These are phyloP conservation scores for Sardina pilchardus DNA, from an alignment of 2,113 vertebrate genomes.

Conservation along the genomic window DNA sequence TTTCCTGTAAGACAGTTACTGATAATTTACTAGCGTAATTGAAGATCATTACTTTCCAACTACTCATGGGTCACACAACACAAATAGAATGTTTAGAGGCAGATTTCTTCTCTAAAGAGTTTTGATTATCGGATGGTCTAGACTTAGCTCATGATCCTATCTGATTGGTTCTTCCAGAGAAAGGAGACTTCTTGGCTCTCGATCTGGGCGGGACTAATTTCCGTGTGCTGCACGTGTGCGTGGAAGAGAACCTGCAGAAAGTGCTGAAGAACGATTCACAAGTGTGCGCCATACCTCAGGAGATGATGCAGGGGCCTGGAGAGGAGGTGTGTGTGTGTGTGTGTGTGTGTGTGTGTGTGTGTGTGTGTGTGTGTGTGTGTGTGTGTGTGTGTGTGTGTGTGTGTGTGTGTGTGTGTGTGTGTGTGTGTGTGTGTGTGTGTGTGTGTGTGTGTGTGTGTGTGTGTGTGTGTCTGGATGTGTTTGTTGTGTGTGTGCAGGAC, in stretches of 20 bases:
- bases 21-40: not conserved
- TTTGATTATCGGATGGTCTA: not conserved
- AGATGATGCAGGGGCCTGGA: slow-evolving; percentile 72
- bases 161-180: slow-evolving; percentile 67
- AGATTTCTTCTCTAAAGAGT: not conserved
- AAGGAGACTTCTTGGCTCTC: slow-evolving; percentile 80
- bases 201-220: slow-evolving; percentile 89
- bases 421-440: no score
- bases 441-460: not conserved
- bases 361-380: not conserved
- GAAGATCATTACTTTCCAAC: not conserved
- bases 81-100: not conserved
- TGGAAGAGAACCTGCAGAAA: slow-evolving; percentile 55
- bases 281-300: slow-evolving; percentile 71
- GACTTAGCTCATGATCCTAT: not conserved
- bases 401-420: not conserved
- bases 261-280: slow-evolving; percentile 70
- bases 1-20: not conserved
- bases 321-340: slow-evolving; percentile 61
- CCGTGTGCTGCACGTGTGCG: slow-evolving; percentile 77
- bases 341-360: slow-evolving; percentile 17
- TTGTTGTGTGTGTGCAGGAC: not conserved
- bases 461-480: not conserved
- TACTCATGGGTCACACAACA: not conserved
- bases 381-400: not conserved